Evolutionary conservation across 2,797 vertebrate species (phyloP).

Genomic region (Thamnophis elegans): DNA sequence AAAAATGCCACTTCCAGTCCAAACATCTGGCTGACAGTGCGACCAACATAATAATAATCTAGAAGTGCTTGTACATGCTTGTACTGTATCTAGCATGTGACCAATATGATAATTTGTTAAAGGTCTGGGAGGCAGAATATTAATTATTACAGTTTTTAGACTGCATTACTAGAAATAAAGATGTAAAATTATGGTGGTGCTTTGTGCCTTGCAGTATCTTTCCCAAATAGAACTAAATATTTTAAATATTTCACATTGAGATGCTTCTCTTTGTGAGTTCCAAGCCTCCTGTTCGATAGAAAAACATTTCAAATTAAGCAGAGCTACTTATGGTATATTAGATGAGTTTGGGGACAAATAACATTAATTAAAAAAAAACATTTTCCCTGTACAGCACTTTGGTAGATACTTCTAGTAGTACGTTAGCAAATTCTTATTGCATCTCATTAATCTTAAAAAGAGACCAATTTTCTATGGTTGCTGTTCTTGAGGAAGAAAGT

Average conservation of each 20-base stretch:
- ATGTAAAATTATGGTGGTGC: neutral
- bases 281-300: neutral
- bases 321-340: neutral
- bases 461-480: conserved; percentile 34
- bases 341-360: neutral
- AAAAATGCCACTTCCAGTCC: neutral
- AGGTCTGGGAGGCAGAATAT: neutral
- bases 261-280: conserved; percentile 5
- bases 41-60: neutral
- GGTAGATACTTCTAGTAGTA: neutral
- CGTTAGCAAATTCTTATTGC: neutral
- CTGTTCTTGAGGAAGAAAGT: conserved; percentile 34
- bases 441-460: conserved; percentile 25
- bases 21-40: neutral
- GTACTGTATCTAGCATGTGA: neutral
- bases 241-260: neutral
- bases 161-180: neutral
- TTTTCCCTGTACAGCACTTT: neutral
- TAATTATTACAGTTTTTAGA: neutral
- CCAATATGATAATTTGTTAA: neutral
- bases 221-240: neutral
- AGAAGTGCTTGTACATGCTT: neutral
- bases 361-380: neutral
- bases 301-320: neutral
- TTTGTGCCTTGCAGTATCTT: neutral